These are phyloP conservation scores for Lamprologus speciosus DNA, from an alignment of 2,113 vertebrate genomes.

Conservation along the genomic window DNA sequence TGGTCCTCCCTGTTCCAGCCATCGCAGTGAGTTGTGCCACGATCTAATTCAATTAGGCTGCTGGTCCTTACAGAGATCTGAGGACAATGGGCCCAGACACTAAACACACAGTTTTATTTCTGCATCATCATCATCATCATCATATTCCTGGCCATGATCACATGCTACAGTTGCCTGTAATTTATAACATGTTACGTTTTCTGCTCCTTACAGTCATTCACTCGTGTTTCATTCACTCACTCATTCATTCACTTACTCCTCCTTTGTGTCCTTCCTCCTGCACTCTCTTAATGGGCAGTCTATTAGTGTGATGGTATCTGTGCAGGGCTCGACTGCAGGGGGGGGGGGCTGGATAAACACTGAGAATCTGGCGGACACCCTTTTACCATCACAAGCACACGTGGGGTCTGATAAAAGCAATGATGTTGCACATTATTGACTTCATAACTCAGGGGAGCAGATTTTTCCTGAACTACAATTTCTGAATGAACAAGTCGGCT, in stretches of 20 bases:
- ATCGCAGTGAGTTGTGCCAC: slow-evolving; percentile 33
- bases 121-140: background rate
- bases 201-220: background rate
- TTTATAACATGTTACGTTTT: background rate
- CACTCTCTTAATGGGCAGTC: background rate
- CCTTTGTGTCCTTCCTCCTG: background rate
- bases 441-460: background rate
- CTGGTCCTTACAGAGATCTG: slow-evolving; percentile 6
- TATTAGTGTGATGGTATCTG: slow-evolving; percentile 28
- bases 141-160: background rate
- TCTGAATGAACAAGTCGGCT: background rate
- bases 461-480: background rate
- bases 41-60: slow-evolving; percentile 39
- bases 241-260: background rate
- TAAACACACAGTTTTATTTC: background rate
- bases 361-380: background rate
- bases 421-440: background rate
- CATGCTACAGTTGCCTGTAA: background rate
- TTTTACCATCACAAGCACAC: background rate
- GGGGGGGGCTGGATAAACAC: background rate
- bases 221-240: slow-evolving; percentile 5
- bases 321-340: background rate
- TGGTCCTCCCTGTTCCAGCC: background rate
- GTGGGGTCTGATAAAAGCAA: background rate
- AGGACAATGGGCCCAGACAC: slow-evolving; percentile 22